These are phyloP conservation scores for Acridotheres tristis DNA, from an alignment of 2,797 vertebrate genomes.

Conservation along the genomic window DNA sequence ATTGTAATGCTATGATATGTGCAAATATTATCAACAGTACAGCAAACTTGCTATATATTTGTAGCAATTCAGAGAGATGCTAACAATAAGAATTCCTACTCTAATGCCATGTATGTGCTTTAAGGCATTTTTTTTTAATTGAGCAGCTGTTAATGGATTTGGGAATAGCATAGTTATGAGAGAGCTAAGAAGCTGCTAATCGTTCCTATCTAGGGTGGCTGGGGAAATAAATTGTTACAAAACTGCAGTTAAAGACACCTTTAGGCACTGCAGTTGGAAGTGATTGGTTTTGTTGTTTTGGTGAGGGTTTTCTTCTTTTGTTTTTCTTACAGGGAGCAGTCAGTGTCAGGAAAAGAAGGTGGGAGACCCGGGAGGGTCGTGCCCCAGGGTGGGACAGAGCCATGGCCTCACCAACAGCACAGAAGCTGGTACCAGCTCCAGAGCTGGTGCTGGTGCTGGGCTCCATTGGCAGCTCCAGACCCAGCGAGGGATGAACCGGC, in stretches of 20 bases:
- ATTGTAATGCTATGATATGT: neutral
- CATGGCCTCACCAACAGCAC: neutral
- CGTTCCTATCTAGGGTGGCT: neutral
- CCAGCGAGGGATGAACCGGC: neutral
- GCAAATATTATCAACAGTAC: neutral
- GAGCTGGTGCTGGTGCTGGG: neutral
- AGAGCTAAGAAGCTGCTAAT: neutral
- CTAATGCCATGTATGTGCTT: neutral
- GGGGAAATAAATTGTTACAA: neutral
- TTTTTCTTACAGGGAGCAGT: neutral
- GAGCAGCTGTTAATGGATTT: neutral
- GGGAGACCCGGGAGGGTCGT: neutral
- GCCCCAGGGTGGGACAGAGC: too few species aligned
- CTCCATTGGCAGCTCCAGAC: accelerated
- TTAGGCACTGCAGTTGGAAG: neutral
- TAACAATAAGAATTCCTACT: neutral
- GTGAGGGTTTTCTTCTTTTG: too few species aligned
- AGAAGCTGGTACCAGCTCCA: accelerated
- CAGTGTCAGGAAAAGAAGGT: neutral
- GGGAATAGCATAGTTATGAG: neutral
- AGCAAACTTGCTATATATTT: neutral
- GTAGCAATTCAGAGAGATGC: neutral
- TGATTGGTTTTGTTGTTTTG: neutral
- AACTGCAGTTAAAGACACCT: neutral
- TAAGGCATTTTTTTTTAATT: neutral